phyloP scores from a whole-genome alignment of 2,888 invertebrate species.

The Leptinotarsa tumamoca region DNA sequence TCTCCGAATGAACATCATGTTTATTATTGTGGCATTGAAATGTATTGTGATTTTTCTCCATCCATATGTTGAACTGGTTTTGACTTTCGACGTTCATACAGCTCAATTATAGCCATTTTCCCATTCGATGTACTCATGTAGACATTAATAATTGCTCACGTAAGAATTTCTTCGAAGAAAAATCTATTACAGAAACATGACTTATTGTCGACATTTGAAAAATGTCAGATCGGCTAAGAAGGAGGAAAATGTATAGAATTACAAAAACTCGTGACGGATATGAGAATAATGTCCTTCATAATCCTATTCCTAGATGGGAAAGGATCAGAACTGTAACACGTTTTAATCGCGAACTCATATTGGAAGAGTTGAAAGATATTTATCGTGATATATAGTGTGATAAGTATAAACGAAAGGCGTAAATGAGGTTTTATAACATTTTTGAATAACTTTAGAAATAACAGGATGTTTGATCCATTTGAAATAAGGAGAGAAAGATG shows the following conservation, averaged over 20 bases:
- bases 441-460: background rate
- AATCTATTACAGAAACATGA: constrained; percentile 29
- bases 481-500: no score
- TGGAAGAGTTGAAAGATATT: background rate
- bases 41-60: background rate
- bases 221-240: constrained; percentile 18
- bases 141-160: constrained; percentile 40
- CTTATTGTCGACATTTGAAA: constrained; percentile 32
- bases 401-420: background rate
- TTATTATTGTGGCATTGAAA: no score
- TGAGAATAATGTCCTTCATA: constrained; percentile 17
- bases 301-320: background rate
- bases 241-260: constrained; percentile 29
- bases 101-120: constrained; percentile 33
- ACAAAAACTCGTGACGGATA: constrained; percentile 30
- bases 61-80: background rate
- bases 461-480: no score
- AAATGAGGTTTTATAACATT: background rate
- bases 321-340: background rate
- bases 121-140: constrained; percentile 33
- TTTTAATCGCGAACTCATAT: background rate
- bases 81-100: background rate
- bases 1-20: background rate
- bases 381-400: background rate
- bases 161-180: constrained; percentile 51